phyloP scores from a whole-genome alignment of 2,113 vertebrate genomes.

The Tiliqua scincoides region DNA sequence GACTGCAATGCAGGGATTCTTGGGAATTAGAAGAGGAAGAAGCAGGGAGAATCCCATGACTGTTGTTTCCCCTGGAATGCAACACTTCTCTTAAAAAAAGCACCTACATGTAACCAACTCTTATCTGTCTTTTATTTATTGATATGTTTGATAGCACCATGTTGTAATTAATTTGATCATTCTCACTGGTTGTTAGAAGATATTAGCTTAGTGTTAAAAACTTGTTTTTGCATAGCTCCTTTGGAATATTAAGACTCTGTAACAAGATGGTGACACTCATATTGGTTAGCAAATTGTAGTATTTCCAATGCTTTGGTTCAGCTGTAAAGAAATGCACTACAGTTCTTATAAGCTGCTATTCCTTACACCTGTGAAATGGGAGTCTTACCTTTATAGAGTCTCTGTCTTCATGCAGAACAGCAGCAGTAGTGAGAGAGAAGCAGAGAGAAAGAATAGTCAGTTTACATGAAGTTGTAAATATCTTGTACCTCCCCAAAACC shows the following conservation, averaged over 20 bases:
- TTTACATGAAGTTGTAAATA: conserved; percentile 70
- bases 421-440: conserved; percentile 25
- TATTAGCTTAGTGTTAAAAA: neutral
- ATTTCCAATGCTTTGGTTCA: neutral
- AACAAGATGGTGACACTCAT: accelerated
- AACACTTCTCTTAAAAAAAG: neutral
- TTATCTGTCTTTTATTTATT: neutral
- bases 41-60: neutral
- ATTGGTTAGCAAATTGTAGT: neutral
- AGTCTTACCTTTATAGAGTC: conserved; percentile 88
- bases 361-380: conserved; percentile 26
- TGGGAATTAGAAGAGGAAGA: neutral
- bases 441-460: conserved; percentile 47
- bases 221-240: neutral
- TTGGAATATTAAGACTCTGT: neutral
- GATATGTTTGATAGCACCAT: neutral
- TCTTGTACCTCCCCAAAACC: conserved; percentile 18
- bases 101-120: neutral
- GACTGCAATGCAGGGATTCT: neutral
- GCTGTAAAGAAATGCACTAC: neutral
- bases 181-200: neutral
- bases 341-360: neutral
- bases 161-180: neutral
- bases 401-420: conserved; percentile 79
- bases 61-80: neutral